phyloP scores from a whole-genome alignment of 1,140 invertebrate genomes.

The Drosophila serrata region DNA sequence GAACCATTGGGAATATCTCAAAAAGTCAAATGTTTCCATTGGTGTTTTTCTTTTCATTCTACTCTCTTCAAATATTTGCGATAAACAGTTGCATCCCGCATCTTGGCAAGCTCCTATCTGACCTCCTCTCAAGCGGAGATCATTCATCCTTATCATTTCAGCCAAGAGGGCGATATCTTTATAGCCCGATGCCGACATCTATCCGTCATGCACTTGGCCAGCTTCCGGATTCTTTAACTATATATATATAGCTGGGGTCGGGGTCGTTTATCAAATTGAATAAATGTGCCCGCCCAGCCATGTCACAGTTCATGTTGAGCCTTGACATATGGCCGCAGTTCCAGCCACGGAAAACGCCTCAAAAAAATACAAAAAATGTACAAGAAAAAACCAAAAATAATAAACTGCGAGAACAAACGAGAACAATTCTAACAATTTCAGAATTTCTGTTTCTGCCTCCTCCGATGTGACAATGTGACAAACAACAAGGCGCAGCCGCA shows the following conservation, averaged over 20 bases:
- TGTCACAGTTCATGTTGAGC: conserved; percentile 69
- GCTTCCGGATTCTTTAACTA: conserved; percentile 34
- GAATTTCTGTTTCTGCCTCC: conserved; percentile 59
- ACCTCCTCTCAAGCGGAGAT: not conserved
- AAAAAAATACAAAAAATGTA: conserved; percentile 25
- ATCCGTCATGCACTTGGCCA: conserved; percentile 31
- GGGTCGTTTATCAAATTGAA: conserved; percentile 69
- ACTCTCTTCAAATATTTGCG: not conserved
- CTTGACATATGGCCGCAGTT: conserved; percentile 70
- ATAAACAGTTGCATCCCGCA: conserved; percentile 27
- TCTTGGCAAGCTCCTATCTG: conserved; percentile 3
- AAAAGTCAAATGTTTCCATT: not conserved
- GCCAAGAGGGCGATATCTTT: conserved; percentile 16
- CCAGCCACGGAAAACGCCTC: conserved; percentile 52
- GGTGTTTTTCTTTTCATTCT: not conserved
- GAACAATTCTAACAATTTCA: conserved; percentile 63
- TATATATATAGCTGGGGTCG: conserved; percentile 24
- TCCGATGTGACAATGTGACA: conserved; percentile 69
- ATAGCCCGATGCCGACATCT: conserved; percentile 6
- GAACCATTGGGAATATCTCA: not conserved
- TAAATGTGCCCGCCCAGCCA: conserved; percentile 59
- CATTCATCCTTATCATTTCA: conserved; percentile 24
- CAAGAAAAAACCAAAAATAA: conserved; percentile 35
- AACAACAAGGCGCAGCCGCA: conserved; percentile 67
- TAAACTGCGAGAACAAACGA: conserved; percentile 33